A percentile compares a stretch with the other conserved stretches of the same genome.
Evolutionary conservation across 2,797 vertebrate species (phyloP).

Genomic region (Emydoidea blandingii): DNA sequence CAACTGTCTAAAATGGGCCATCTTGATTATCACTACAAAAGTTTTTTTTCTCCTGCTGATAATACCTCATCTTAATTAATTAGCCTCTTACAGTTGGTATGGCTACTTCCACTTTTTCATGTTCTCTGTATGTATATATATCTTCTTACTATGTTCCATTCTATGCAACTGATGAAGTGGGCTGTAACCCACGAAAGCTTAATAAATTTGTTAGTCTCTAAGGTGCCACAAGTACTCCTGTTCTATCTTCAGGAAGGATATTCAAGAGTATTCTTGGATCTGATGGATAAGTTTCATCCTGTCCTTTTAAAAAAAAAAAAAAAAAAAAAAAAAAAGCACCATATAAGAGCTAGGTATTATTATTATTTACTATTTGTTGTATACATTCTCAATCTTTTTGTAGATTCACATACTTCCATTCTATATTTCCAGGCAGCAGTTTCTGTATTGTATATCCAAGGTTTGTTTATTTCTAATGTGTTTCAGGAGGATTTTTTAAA

Average conservation of each 20-base stretch:
- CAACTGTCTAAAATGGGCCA: too few species aligned
- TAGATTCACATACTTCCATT: background rate
- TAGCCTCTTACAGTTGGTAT: too few species aligned
- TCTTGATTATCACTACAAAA: too few species aligned
- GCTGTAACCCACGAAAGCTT: too few species aligned
- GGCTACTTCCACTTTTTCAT: too few species aligned
- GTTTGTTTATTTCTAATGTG: background rate
- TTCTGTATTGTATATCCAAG: background rate
- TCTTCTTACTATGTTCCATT: too few species aligned
- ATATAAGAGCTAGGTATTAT: background rate
- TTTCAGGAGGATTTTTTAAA: background rate
- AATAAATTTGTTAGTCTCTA: too few species aligned
- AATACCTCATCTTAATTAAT: too few species aligned
- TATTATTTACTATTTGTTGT: background rate
- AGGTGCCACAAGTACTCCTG: too few species aligned
- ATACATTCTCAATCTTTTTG: background rate
- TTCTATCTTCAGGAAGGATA: background rate
- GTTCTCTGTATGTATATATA: too few species aligned
- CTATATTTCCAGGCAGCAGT: background rate
- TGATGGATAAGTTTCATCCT: background rate
- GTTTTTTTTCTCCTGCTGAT: too few species aligned
- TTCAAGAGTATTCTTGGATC: background rate
- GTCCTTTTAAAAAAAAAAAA: background rate
- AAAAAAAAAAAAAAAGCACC: background rate
- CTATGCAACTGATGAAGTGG: too few species aligned